Evolutionary conservation across 2,888 invertebrate genomes (phyloP), one percentile per base, ranked within the genome.

Genomic region (Lydus trimaculatus): DNA sequence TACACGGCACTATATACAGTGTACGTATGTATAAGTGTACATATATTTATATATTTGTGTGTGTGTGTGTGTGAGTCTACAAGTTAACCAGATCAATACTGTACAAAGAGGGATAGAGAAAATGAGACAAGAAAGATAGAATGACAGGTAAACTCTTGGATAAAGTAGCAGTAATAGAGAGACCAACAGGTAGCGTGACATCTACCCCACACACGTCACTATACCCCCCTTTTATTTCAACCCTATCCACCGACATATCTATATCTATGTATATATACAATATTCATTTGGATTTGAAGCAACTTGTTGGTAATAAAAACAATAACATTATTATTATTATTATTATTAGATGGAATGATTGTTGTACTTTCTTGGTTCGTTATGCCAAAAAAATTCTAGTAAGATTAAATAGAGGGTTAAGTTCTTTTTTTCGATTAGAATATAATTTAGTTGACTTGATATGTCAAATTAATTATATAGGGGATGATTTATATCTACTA

Each of bases 101-200:
- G 20, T 20, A 20, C 9, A 48, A 20, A 48, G 48, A 17, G 20
- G 11, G 48, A 48, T 48, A 48, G 48, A 48, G 20, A 48, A 11
- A 48, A 11, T 20, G 20, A 20, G 48, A 48, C 20, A 48, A 48
- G 48, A 48, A 48, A 48, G 48, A 48, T 48, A 48, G 48, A 48
- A 8, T 20, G 20, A 43, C 17, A 11, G n/a, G 43, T 43, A 43
- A 48, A n/a, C n/a, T n/a, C 20, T 48, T 48, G 48, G 48, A 20
- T 23, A 20, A 48, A 48, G 48, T 48, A 48, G 20, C 4, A 28
- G 28, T n/a, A n/a, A n/a, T 43, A 43, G 43, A 48, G 48, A 78
- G 79, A 80, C 79, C 80, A 80, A 79, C 80, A 80, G 80, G 80
- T 80, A 78, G 80, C 80, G 80, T 80, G 79, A 80, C 79, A 79